Percentiles rank a stretch among this genome's conserved stretches.
Conservation (phyloP, 2,888 invertebrate genomes). For the Loripinus fragilis region DNA sequence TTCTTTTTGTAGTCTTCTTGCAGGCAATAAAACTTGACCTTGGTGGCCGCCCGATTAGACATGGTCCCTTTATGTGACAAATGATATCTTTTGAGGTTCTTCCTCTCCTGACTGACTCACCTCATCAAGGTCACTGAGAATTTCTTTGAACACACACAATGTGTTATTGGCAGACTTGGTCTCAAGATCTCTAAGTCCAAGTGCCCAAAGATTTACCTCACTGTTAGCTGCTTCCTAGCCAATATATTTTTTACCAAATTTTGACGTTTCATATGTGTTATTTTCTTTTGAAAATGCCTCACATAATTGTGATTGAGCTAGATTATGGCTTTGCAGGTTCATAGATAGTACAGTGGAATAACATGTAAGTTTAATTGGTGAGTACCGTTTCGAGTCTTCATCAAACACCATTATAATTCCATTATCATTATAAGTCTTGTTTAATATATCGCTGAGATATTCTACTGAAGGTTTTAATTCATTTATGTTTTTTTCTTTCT, state of each 20-base stretch:
- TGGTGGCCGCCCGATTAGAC: conserved; percentile 53
- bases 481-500: not conserved
- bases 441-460: not conserved
- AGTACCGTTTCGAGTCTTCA: too few species aligned
- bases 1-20: conserved; percentile 30
- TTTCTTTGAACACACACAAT: conserved; percentile 37
- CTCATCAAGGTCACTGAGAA: conserved; percentile 37
- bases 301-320: conserved; percentile 43
- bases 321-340: conserved; percentile 45
- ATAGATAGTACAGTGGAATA: conserved; percentile 20
- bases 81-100: conserved; percentile 36
- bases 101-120: not conserved
- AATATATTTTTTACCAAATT: conserved; percentile 45
- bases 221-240: conserved; percentile 44
- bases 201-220: conserved; percentile 40
- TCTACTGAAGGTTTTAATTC: not conserved
- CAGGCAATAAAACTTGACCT: conserved; percentile 43
- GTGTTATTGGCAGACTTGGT: conserved; percentile 43
- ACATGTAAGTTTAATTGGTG: too few species aligned
- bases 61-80: conserved; percentile 36
- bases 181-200: conserved; percentile 50
- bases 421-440: not conserved
- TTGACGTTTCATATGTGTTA: conserved; percentile 47
- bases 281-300: conserved; percentile 45
- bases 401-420: not conserved